These are phyloP conservation scores for Magallana gigas DNA, from an alignment of 1,140 invertebrate genomes.

Conservation along the genomic window DNA sequence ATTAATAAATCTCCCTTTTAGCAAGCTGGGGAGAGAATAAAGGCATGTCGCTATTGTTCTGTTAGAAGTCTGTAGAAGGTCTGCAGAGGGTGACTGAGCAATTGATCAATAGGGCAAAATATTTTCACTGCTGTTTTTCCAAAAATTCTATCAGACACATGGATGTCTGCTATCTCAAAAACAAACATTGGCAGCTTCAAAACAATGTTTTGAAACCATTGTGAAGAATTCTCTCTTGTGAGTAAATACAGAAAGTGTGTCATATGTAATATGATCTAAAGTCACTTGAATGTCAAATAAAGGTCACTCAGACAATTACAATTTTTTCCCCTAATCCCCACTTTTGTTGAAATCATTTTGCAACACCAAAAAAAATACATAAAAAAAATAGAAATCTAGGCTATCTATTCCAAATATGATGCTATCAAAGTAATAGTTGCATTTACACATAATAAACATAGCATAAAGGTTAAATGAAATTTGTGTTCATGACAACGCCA, in stretches of 20 bases:
- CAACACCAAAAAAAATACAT: neutral
- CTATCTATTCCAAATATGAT: too few relatives aligned
- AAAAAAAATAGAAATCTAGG: too few relatives aligned
- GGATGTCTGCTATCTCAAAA: slow-evolving; percentile 8
- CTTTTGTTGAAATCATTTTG: neutral
- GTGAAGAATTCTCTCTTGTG: neutral
- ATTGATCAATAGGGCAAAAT: slow-evolving; percentile 30
- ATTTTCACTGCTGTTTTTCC: neutral
- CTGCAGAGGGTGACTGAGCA: neutral
- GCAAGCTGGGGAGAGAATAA: neutral
- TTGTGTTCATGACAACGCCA: too few relatives aligned
- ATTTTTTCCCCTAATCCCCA: neutral
- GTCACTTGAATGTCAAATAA: slow-evolving; percentile 11
- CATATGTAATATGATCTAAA: neutral
- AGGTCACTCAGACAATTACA: neutral
- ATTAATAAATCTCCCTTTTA: neutral
- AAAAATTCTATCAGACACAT: neutral
- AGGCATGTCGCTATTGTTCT: slow-evolving; percentile 3
- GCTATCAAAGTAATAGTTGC: too few relatives aligned
- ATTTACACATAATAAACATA: too few relatives aligned
- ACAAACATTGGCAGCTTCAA: slow-evolving; percentile 1
- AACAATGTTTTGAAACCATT: neutral
- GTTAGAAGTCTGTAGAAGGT: neutral
- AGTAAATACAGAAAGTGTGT: neutral
- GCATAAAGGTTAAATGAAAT: too few relatives aligned